A percentile compares a stretch with the other conserved stretches of the same genome.
phyloP scores from a whole-genome alignment of 2,113 vertebrate species.

The Daphoenositta chrysoptera region DNA sequence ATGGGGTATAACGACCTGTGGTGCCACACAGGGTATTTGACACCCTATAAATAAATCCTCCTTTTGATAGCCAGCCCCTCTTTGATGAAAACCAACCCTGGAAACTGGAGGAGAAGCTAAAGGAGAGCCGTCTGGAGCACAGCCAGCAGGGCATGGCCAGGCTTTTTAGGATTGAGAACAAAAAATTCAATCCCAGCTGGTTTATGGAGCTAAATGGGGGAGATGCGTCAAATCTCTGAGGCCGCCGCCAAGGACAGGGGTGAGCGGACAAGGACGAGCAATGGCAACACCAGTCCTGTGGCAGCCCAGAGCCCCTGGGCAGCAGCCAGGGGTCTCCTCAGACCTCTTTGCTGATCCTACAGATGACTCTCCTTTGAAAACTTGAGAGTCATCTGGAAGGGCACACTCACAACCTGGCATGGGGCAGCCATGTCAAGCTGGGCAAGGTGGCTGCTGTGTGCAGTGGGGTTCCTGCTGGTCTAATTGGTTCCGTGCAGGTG shows the following conservation, averaged over 20 bases:
- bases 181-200: conserved; percentile 49
- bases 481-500: background rate
- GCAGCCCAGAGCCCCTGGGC: background rate
- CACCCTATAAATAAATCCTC: conserved; percentile 78
- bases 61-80: conserved; percentile 31
- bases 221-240: background rate
- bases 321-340: background rate
- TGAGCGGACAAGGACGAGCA: background rate
- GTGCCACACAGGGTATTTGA: conserved; percentile 68
- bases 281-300: background rate
- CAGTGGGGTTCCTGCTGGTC: background rate
- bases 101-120: conserved; percentile 58
- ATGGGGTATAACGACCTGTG: background rate
- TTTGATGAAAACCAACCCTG: conserved; percentile 52
- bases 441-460: too few relatives aligned
- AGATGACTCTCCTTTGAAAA: background rate
- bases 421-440: background rate
- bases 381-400: background rate
- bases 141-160: conserved; percentile 11
- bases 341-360: background rate
- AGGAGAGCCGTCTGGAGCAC: background rate
- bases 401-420: background rate
- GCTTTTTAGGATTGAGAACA: conserved; percentile 46
- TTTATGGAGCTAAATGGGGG: conserved; percentile 49
- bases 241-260: background rate